phyloP scores from a whole-genome alignment of 1,140 invertebrate species.

The Drosophila athabasca region DNA sequence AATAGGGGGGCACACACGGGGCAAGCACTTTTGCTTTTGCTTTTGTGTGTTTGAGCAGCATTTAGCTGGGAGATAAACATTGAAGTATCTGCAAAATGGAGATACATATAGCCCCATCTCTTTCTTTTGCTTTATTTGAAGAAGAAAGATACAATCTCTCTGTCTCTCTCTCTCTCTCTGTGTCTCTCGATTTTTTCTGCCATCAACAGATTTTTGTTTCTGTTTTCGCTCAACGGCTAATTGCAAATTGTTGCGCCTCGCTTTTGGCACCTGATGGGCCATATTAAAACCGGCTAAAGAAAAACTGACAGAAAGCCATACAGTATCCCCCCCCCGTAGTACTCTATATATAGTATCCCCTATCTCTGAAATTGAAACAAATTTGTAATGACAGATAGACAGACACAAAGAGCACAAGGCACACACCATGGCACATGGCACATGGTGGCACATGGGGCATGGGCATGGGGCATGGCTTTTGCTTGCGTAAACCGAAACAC shows the following conservation, averaged over 20 bases:
- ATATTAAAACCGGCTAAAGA: conserved; percentile 58
- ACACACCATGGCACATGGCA: conserved; percentile 16
- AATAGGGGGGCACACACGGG: conserved; percentile 28
- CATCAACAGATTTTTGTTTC: conserved; percentile 40
- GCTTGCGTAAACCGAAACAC: background rate
- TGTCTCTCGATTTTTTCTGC: conserved; percentile 17
- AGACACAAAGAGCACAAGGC: conserved; percentile 61
- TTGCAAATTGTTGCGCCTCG: conserved; percentile 74
- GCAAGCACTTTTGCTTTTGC: too few species aligned
- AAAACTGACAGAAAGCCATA: conserved; percentile 16
- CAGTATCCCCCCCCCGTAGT: conserved; percentile 31
- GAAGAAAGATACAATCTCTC: conserved; percentile 9
- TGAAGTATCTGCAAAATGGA: too few species aligned
- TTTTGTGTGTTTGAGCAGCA: too few species aligned
- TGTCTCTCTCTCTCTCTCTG: background rate
- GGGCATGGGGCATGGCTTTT: background rate
- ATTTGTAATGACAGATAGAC: conserved; percentile 74
- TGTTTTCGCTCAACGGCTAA: conserved; percentile 60
- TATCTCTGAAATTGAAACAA: conserved; percentile 61
- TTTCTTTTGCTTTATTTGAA: too few species aligned
- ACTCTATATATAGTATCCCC: conserved; percentile 23
- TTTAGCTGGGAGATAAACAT: too few species aligned
- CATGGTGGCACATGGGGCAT: conserved; percentile 6
- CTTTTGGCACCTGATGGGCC: conserved; percentile 80
- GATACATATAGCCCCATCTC: too few species aligned